Evolutionary conservation across 2,888 invertebrate genomes (phyloP).

Genomic region (Lepetodrilus schrolli): DNA sequence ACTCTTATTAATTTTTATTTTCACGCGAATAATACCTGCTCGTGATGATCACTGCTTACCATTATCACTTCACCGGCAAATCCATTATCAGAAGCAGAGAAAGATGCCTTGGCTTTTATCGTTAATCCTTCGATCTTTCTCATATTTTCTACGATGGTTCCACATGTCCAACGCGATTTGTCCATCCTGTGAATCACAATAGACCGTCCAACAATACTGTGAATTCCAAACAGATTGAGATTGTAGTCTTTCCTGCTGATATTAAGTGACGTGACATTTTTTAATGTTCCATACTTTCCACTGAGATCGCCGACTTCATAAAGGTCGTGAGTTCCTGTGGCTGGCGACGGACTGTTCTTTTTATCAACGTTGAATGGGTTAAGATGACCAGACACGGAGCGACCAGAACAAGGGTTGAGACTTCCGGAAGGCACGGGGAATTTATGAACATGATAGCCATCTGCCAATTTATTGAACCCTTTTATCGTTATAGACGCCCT

Average conservation of each 20-base stretch:
- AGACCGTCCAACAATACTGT: conserved; percentile 87
- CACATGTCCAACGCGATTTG: conserved; percentile 74
- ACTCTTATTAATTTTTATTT: too few relatives aligned
- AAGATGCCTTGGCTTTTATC: conserved; percentile 89
- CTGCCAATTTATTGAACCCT: conserved; percentile 70
- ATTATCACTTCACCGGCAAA: conserved; percentile 90
- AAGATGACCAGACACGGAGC: conserved; percentile 81
- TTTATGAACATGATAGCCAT: conserved; percentile 75
- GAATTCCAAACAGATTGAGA: conserved; percentile 86
- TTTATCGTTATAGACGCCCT: conserved; percentile 77
- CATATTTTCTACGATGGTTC: conserved; percentile 45
- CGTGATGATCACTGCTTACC: too few relatives aligned
- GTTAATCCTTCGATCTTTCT: conserved; percentile 32
- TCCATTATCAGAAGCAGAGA: conserved; percentile 81
- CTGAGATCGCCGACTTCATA: conserved; percentile 91
- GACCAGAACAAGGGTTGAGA: conserved; percentile 77
- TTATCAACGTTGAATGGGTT: conserved; percentile 81
- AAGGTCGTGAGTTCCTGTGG: conserved; percentile 80
- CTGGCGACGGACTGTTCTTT: conserved; percentile 32
- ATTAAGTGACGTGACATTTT: conserved; percentile 78
- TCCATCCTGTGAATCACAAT: conserved; percentile 82
- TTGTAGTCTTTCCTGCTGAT: conserved; percentile 83
- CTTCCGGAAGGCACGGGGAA: conserved; percentile 71
- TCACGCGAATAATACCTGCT: too few relatives aligned
- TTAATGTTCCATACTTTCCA: conserved; percentile 88